Evolutionary conservation across 2,113 vertebrate genomes (phyloP).

Genomic region (Ahaetulla prasina): DNA sequence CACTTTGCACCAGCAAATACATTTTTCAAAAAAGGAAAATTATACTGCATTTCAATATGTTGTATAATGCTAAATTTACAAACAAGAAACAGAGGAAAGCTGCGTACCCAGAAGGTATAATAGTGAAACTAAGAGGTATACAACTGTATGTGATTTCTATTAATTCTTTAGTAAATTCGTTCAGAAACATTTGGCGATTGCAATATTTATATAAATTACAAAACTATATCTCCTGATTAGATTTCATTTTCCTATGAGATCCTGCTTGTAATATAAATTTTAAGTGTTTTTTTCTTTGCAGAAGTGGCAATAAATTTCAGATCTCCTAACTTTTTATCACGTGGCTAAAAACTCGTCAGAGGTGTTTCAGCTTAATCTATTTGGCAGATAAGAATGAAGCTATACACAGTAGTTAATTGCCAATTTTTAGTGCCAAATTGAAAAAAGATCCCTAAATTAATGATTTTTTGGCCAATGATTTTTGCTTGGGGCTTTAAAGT

Average conservation of each 20-base stretch:
- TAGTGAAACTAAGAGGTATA: neutral
- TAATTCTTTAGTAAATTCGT: neutral
- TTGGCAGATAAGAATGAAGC: neutral
- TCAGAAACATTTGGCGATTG: neutral
- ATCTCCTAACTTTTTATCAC: neutral
- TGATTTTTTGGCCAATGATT: neutral
- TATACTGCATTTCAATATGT: neutral
- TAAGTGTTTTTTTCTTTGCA: neutral
- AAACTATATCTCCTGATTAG: neutral
- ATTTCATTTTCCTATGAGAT: neutral
- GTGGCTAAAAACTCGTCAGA: neutral
- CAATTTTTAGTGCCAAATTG: neutral
- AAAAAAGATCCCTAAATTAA: neutral
- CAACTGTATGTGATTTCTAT: neutral
- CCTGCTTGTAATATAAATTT: neutral
- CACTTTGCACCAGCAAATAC: neutral
- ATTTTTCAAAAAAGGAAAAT: neutral
- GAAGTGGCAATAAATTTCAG: neutral
- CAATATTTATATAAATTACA: neutral
- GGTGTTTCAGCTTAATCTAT: neutral
- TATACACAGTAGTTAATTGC: neutral
- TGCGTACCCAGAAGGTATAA: neutral
- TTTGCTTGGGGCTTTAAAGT: neutral
- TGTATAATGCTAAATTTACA: neutral
- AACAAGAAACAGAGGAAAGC: neutral